These are phyloP conservation scores for Drosophila hydei DNA, from an alignment of 1,140 invertebrate species.

Conservation along the genomic window DNA sequence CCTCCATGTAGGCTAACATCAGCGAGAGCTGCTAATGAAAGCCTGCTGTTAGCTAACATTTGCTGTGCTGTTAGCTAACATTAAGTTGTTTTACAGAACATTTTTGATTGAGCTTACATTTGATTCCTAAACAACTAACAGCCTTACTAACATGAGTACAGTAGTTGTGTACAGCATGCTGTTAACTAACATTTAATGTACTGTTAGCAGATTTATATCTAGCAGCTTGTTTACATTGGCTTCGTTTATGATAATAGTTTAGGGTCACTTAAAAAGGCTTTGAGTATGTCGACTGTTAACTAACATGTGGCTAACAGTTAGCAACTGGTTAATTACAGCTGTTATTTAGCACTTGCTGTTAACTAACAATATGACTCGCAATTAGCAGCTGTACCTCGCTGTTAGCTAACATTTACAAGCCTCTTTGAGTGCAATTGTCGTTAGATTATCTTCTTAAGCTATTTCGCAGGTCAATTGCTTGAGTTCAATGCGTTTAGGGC, in stretches of 20 bases:
- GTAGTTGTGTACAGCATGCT: no score
- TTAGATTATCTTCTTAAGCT: constrained; percentile 22
- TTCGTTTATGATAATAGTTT: no score
- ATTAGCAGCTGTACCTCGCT: not conserved
- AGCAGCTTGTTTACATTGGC: not conserved
- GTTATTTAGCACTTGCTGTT: not conserved
- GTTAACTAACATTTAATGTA: no score
- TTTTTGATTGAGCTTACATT: no score
- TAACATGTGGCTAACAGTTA: not conserved
- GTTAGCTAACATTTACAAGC: not conserved
- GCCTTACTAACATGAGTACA: no score
- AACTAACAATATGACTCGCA: constrained; percentile 5
- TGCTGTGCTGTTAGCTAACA: no score
- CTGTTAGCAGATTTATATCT: no score
- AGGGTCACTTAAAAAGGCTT: no score
- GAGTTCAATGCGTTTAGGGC: constrained; percentile 59
- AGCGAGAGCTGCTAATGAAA: not conserved
- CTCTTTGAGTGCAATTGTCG: constrained; percentile 11
- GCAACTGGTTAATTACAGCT: no score
- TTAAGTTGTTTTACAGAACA: no score
- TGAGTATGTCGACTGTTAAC: not conserved
- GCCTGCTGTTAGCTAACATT: not conserved
- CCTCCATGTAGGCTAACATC: constrained; percentile 6
- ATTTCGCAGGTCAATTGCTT: constrained; percentile 28
- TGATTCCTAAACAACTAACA: no score